phyloP scores from a whole-genome alignment of 2,113 vertebrate genomes.

The Bettongia penicillata region DNA sequence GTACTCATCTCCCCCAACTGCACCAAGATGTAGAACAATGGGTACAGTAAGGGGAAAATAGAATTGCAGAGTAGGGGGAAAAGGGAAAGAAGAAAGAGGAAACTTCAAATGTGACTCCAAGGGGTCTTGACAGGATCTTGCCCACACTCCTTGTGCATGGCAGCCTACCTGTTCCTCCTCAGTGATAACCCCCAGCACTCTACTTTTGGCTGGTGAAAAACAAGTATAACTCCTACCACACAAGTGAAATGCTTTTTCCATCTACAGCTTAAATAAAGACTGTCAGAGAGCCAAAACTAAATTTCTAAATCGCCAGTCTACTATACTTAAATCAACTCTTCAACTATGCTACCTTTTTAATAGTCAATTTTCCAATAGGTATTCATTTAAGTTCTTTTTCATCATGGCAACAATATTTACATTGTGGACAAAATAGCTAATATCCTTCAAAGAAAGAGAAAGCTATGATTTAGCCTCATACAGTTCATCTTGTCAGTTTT shows the following conservation, averaged over 20 bases:
- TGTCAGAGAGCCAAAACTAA: neutral
- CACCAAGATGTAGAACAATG: neutral
- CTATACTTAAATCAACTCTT: neutral
- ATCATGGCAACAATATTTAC: slow-evolving; percentile 23
- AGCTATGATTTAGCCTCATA: slow-evolving; percentile 9
- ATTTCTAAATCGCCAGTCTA: neutral
- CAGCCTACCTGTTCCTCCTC: neutral
- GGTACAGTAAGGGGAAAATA: neutral
- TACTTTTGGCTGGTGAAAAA: neutral
- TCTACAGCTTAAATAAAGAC: neutral
- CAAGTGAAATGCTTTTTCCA: neutral
- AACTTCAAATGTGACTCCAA: neutral
- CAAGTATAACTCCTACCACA: neutral
- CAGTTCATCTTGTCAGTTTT: neutral
- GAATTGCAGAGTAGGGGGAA: neutral
- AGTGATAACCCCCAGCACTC: neutral
- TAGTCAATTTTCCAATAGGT: neutral
- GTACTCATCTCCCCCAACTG: neutral
- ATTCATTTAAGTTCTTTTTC: slow-evolving; percentile 36
- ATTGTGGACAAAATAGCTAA: neutral
- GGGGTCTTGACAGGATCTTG: neutral
- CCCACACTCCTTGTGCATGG: neutral
- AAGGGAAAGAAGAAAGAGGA: neutral
- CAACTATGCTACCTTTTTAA: neutral
- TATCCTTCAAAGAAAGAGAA: slow-evolving; percentile 46